Base-by-base conservation (phyloP, 1,140 invertebrate genomes). In the Himalopsyche phryganea region DNA sequence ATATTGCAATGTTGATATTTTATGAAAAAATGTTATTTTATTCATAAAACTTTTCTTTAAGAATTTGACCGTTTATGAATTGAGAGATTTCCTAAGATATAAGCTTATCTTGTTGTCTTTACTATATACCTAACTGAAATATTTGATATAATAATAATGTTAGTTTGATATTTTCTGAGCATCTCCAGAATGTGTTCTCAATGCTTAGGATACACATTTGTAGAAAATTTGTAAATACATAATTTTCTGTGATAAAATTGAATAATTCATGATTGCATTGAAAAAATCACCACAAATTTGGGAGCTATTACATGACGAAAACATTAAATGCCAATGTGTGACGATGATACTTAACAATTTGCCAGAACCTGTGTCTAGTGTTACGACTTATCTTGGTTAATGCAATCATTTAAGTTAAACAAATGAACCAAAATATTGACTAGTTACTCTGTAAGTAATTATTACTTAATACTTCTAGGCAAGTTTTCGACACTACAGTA, bases 241-340 rank as follows among this genome's bases (percentile, higher is more conserved):
- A 69, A 75, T 77, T 77, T 78, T 78, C 75, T 78, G 76, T 78
- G 76, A 78, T 78, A 78, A 78, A 28, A 77, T 75, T 70, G 68
- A 68, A 72, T 71, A 73, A 67, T 72, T 71, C 73, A 73, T 77
- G 76, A 73, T 76, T 77, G 75, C 76, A 72, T 75, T 74, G 71
- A 68, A 68, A 71, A 70, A 73, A 73, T 71, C 67, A 70, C 73
- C 67, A 62, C 50, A 50, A 36, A 45, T 45, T 46, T 53, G 50
- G 35, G 55, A 56, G 51, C 44, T 61, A 61, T 48, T 57, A 33
- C 51, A 42, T 28, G 47, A 44, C 28, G 42, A 46, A 60, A 46
- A 53, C 28, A 41, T 41, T 41, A 52, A 42, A 50, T 55, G 48
- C 48, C 48, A 57, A 57, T 45, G 48, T 48, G 46, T 13, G 44